Conservation (phyloP, 2,113 vertebrate genomes). For the Festucalex cinctus region DNA sequence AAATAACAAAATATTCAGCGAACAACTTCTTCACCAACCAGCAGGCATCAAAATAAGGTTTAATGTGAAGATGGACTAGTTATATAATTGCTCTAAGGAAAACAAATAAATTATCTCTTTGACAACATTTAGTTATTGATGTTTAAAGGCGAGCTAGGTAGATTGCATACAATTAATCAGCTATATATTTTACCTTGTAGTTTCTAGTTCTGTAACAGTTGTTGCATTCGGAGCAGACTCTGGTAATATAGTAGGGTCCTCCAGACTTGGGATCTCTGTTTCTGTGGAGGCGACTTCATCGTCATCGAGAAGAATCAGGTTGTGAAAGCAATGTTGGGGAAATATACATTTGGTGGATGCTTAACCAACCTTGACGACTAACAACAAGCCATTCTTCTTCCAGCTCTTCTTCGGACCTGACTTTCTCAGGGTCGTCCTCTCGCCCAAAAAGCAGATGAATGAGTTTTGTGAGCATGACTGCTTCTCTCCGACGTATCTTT, state of each 20-base stretch:
- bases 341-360: background rate
- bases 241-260: constrained; percentile 3
- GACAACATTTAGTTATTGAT: background rate
- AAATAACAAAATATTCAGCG: too few relatives aligned
- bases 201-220: constrained; percentile 8
- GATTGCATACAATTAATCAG: background rate
- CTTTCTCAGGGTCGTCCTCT: constrained; percentile 52
- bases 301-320: background rate
- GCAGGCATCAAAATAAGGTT: background rate
- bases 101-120: background rate
- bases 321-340: background rate
- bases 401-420: constrained; percentile 74
- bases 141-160: background rate
- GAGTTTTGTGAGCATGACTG: constrained; percentile 84
- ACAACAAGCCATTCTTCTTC: constrained; percentile 92
- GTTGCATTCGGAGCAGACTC: constrained; percentile 17
- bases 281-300: constrained; percentile 38
- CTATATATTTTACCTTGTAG: constrained; percentile 22
- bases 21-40: background rate
- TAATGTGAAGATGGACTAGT: background rate
- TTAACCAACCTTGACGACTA: constrained; percentile 79
- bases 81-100: background rate
- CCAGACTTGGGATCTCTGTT: constrained; percentile 29
- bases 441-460: constrained; percentile 84
- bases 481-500: background rate